Percentiles rank a stretch among this genome's conserved stretches.
These are phyloP conservation scores for Lissocephala sabroskyi DNA, from an alignment of 2,888 invertebrate genomes.

Conservation along the genomic window DNA sequence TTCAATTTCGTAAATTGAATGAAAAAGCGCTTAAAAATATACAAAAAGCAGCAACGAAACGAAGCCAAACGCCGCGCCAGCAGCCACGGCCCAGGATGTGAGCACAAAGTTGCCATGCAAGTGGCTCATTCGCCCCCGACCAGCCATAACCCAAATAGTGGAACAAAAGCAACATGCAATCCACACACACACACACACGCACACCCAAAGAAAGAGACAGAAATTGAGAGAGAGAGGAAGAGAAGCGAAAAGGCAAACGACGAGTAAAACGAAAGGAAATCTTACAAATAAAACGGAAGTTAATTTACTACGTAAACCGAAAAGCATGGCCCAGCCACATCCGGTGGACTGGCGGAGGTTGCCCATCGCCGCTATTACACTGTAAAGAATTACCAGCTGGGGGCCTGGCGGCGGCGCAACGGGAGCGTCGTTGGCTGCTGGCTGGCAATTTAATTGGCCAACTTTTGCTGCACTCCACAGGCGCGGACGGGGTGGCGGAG, in stretches of 20 bases:
- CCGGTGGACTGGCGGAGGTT: conserved; percentile 24
- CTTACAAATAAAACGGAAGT: conserved; percentile 68
- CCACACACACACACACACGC: background rate
- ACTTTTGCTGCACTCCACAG: conserved; percentile 39
- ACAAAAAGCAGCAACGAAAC: too few relatives aligned
- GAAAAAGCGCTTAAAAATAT: conserved; percentile 68
- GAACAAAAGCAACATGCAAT: conserved; percentile 42
- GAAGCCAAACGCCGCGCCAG: conserved; percentile 34
- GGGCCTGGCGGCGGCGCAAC: conserved; percentile 3
- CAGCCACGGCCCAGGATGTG: too few relatives aligned
- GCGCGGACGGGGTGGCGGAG: conserved; percentile 18
- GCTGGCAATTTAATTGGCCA: conserved; percentile 59
- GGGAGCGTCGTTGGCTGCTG: conserved; percentile 21
- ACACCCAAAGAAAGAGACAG: background rate
- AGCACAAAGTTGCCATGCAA: too few relatives aligned
- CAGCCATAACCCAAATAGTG: conserved; percentile 39
- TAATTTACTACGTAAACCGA: conserved; percentile 69
- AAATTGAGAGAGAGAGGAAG: background rate
- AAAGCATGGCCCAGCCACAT: conserved; percentile 65
- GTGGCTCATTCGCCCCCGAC: conserved; percentile 11
- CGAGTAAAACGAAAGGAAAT: conserved; percentile 60
- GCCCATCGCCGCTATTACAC: conserved; percentile 10
- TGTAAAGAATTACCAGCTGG: conserved; percentile 43
- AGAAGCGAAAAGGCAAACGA: conserved; percentile 36
- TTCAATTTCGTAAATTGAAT: conserved; percentile 71